Conservation (phyloP, 2,888 invertebrate species). For the Drosophila borborema region DNA sequence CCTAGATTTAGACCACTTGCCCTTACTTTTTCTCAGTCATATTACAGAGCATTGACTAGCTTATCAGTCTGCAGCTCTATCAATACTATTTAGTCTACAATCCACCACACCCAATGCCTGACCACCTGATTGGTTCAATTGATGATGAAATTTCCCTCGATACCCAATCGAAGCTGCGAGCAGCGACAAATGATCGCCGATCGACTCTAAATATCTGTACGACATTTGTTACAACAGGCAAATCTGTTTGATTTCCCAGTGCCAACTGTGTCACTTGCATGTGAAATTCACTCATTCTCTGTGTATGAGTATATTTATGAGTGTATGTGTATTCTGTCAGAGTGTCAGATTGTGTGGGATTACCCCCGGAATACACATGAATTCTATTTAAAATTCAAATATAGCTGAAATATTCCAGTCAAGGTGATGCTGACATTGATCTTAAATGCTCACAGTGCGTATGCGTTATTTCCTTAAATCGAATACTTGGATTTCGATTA, state of each 20-base stretch:
- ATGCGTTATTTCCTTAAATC: neutral
- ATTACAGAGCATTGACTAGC: neutral
- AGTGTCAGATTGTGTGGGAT: neutral
- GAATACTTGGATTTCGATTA: neutral
- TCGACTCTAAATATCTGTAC: conserved; percentile 16
- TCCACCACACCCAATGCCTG: neutral
- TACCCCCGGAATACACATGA: neutral
- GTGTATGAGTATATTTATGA: neutral
- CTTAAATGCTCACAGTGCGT: neutral
- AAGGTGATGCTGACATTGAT: conserved; percentile 22
- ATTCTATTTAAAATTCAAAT: conserved; percentile 4
- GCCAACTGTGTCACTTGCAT: conserved; percentile 43
- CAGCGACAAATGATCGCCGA: conserved; percentile 21
- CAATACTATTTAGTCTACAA: neutral
- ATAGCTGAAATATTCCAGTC: conserved; percentile 15
- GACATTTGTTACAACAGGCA: conserved; percentile 22
- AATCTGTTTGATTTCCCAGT: conserved; percentile 15
- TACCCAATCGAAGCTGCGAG: conserved; percentile 7
- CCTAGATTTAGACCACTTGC: neutral
- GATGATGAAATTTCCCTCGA: conserved; percentile 25
- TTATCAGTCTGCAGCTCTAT: neutral
- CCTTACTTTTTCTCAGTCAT: neutral
- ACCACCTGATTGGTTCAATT: neutral
- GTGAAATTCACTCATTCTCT: neutral
- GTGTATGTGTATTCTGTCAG: neutral